phyloP scores from a whole-genome alignment of 2,888 invertebrate species.

The Clostera curtula region DNA sequence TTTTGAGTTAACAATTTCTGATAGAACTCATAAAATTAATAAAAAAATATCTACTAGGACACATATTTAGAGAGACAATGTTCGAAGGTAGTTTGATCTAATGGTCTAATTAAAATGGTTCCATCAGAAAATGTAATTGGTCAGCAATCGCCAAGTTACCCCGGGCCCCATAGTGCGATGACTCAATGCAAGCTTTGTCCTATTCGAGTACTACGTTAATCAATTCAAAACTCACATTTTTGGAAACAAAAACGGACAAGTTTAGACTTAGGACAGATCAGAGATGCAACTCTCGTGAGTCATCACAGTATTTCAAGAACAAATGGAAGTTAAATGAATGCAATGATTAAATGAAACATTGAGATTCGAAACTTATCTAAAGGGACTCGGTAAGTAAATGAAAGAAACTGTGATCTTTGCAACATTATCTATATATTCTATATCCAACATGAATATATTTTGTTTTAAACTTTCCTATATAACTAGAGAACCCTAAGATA shows the following conservation, averaged over 20 bases:
- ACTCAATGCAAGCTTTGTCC: slow-evolving; percentile 74
- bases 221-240: slow-evolving; percentile 18
- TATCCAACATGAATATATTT: slow-evolving; percentile 52
- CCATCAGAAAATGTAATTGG: slow-evolving; percentile 30
- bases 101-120: no score
- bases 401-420: slow-evolving; percentile 60
- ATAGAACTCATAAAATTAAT: no score
- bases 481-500: slow-evolving; percentile 45
- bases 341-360: slow-evolving; percentile 48
- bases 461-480: slow-evolving; percentile 29
- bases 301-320: slow-evolving; percentile 65
- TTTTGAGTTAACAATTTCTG: no score
- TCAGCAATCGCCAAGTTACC: slow-evolving; percentile 31
- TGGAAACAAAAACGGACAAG: slow-evolving; percentile 28
- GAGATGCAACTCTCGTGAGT: slow-evolving; percentile 59
- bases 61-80: no score
- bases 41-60: no score
- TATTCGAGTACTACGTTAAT: slow-evolving; percentile 37
- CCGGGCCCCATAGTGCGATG: slow-evolving; percentile 71
- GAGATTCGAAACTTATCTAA: slow-evolving; percentile 30
- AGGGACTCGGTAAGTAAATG: slow-evolving; percentile 53
- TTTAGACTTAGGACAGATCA: slow-evolving; percentile 34
- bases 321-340: slow-evolving; percentile 45
- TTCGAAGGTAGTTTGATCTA: no score
- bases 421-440: slow-evolving; percentile 70